These are phyloP conservation scores for Monopterus albus DNA, from an alignment of 2,113 vertebrate genomes.

Conservation along the genomic window DNA sequence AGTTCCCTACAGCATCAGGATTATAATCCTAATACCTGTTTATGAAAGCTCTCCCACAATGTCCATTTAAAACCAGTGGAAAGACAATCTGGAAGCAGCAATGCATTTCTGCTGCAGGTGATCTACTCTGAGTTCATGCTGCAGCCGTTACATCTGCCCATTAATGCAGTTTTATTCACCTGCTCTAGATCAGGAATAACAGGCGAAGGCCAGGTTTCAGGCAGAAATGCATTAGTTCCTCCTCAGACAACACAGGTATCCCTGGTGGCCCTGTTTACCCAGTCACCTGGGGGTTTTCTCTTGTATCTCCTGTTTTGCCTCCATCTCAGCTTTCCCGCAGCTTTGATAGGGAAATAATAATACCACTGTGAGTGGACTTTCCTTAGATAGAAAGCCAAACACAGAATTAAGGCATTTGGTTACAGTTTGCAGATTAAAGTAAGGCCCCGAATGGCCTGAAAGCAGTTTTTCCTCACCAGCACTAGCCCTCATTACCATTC, in stretches of 20 bases:
- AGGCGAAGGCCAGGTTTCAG: conserved; percentile 19
- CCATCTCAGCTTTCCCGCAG: conserved; percentile 52
- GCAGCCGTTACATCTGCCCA: conserved; percentile 22
- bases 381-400: not conserved
- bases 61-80: conserved; percentile 44
- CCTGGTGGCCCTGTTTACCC: conserved; percentile 43
- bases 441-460: conserved; percentile 1
- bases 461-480: not conserved
- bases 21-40: conserved; percentile 73
- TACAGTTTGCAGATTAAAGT: conserved; percentile 35
- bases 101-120: conserved; percentile 15
- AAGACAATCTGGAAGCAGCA: conserved; percentile 17
- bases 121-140: conserved; percentile 11
- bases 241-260: conserved; percentile 41
- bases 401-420: conserved; percentile 48
- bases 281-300: conserved; percentile 31
- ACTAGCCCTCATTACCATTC: conserved; percentile 15
- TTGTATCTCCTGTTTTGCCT: conserved; percentile 16
- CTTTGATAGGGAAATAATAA: conserved; percentile 34
- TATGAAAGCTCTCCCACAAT: conserved; percentile 53
- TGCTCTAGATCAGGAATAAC: conserved; percentile 26
- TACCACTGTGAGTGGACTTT: conserved; percentile 13
- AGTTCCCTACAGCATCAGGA: conserved; percentile 61
- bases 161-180: conserved; percentile 19
- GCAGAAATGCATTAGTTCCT: conserved; percentile 35